Conservation (phyloP, 2,797 vertebrate species). For the Lithobates pipiens region DNA sequence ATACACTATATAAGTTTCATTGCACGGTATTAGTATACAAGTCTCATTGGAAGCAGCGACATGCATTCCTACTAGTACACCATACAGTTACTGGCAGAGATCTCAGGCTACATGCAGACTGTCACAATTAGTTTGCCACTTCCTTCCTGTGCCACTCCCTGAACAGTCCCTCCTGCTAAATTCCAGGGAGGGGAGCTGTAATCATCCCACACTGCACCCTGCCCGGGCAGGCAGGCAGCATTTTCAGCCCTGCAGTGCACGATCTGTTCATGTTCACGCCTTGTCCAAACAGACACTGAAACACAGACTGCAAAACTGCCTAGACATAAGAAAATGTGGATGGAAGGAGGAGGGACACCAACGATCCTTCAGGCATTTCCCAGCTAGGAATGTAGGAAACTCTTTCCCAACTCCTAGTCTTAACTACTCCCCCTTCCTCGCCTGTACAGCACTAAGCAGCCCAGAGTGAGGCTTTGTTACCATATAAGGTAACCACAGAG, state of each 20-base stretch:
- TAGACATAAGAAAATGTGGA: neutral
- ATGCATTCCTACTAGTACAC: neutral
- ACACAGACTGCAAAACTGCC: neutral
- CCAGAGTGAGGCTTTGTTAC: slow-evolving; percentile 73
- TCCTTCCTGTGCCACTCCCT: slow-evolving; percentile 75
- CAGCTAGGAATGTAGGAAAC: slow-evolving; percentile 31
- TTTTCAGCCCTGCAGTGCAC: neutral
- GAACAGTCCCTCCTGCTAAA: slow-evolving; percentile 60
- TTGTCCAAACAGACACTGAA: neutral
- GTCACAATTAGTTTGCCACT: neutral
- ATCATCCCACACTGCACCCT: neutral
- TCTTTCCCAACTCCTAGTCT: slow-evolving; percentile 2
- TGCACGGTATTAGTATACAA: too few relatives aligned
- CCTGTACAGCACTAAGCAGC: slow-evolving; percentile 9
- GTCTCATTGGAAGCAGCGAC: too few relatives aligned
- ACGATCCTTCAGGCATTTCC: neutral
- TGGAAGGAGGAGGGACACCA: neutral
- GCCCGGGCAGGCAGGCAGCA: too few relatives aligned
- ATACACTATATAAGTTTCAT: too few relatives aligned
- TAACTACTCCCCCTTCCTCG: slow-evolving; percentile 9
- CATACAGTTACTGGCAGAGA: neutral
- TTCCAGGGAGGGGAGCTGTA: slow-evolving; percentile 38
- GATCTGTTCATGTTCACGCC: neutral
- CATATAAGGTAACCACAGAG: slow-evolving; percentile 84
- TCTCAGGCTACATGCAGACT: neutral